Evolutionary conservation across 92 coral and sea anemone species (phyloP).

Genomic region (Desmophyllum pertusum): DNA sequence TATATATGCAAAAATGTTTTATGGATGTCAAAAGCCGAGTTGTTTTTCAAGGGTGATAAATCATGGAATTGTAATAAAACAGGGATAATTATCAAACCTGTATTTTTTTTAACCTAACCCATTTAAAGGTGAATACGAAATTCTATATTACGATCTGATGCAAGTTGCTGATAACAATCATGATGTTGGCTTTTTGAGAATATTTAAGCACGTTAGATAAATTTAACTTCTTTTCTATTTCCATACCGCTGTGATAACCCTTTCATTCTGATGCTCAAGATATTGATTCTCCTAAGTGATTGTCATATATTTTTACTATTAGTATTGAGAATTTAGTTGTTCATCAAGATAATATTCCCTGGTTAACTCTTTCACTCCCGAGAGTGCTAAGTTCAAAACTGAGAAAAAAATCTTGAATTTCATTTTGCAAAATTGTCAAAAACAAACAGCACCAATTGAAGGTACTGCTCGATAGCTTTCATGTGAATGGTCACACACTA

Average conservation of each 20-base stretch:
- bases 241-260: neutral
- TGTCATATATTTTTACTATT: neutral
- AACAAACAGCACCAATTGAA: no score
- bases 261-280: neutral
- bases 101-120: neutral
- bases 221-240: no score
- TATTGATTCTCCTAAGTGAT: neutral
- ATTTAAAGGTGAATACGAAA: neutral
- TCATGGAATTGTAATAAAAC: neutral
- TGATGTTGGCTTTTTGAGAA: constrained; percentile 1
- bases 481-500: no score
- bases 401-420: no score
- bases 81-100: neutral
- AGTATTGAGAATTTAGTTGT: neutral
- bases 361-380: neutral
- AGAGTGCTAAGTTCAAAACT: no score
- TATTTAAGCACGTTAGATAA: neutral
- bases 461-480: no score
- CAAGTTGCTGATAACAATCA: neutral
- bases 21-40: neutral
- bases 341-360: neutral
- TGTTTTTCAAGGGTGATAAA: neutral
- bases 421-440: no score
- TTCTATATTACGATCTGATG: constrained; percentile 4
- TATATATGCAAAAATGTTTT: no score